Evolutionary conservation across 2,888 invertebrate species (phyloP), one percentile per base, ranked within the genome.

Genomic region (Stictocephala bisonia): DNA sequence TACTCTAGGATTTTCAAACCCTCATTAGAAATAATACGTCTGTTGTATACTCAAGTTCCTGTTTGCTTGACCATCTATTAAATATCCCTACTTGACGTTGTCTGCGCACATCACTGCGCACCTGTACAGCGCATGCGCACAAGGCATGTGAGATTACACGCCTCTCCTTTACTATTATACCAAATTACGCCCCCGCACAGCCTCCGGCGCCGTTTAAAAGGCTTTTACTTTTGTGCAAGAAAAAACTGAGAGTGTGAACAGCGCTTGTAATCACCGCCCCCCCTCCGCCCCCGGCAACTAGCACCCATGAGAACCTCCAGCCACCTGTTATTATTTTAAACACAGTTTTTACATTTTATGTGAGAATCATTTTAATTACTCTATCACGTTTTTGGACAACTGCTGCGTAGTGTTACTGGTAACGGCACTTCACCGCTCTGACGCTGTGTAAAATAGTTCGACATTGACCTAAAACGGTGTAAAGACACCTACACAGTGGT

Each of bases 161-260:
- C n/a, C 18, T 6, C 31, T 31, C 20, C 31, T 4, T 31, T 31
- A 11, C 60, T 18, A 60, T 60, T 60, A 60, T 40, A 31, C 40
- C 56, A 60, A 53, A 69, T 69, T 69, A 69, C 69, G 69, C 69
- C 69, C 56, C 51, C 69, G 56, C 69, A n/a, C 69, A 53, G 58
- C 69, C 69, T 22, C 40, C 9, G 35, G 69, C 26, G 15, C 24
- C 69, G 69, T 69, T 69, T 69, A 69, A 69, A 69, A 69, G 9
- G 69, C 69, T 69, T 69, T 69, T 69, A 69, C 69, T 69, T 69
- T 69, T 53, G 56, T 40, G n/a, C 22, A 22, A 22, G 69, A 53
- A 53, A 69, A 69, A 69, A 69, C 69, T 53, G 69, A 69, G 40
- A 69, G 69, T 69, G 69, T 69, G 69, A 69, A 69, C 69, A 53